Conservation (phyloP, 2,888 invertebrate genomes). For the Ommatoiulus sabulosus region DNA sequence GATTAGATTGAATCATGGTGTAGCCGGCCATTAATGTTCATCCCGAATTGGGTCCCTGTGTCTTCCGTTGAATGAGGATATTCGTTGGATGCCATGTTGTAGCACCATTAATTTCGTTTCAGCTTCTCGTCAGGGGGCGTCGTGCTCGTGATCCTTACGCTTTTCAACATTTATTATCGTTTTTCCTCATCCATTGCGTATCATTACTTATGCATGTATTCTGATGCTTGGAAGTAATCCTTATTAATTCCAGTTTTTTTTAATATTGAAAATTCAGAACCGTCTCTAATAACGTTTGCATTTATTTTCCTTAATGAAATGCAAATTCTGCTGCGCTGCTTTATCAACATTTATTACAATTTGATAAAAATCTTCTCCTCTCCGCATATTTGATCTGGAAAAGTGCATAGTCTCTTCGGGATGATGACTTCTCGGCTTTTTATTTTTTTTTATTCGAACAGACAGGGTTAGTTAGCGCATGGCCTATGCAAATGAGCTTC, state of each 20-base stretch:
- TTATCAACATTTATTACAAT: constrained; percentile 40
- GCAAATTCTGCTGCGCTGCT: constrained; percentile 47
- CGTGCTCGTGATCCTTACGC: neutral
- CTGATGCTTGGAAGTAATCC: constrained; percentile 41
- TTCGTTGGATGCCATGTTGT: neutral
- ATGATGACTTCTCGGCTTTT: constrained; percentile 16
- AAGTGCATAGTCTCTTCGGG: constrained; percentile 41
- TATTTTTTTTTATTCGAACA: constrained; percentile 28
- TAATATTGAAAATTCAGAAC: constrained; percentile 25
- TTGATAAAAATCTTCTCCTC: neutral
- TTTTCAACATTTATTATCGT: constrained; percentile 18
- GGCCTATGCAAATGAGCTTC: constrained; percentile 20
- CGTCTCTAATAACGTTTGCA: constrained; percentile 37
- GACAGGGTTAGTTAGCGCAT: constrained; percentile 33
- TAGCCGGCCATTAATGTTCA: neutral
- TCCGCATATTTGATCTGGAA: constrained; percentile 46
- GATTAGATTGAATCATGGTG: too few relatives aligned
- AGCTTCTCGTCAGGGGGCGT: neutral
- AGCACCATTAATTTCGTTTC: neutral
- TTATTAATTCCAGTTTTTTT: constrained; percentile 48
- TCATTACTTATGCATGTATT: constrained; percentile 45
- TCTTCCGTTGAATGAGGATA: too few relatives aligned
- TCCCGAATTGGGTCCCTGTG: too few relatives aligned
- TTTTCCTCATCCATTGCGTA: neutral
- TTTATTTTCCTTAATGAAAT: constrained; percentile 39